Conservation (phyloP, 2,797 vertebrate species). For the Semaprochilodus insignis region DNA sequence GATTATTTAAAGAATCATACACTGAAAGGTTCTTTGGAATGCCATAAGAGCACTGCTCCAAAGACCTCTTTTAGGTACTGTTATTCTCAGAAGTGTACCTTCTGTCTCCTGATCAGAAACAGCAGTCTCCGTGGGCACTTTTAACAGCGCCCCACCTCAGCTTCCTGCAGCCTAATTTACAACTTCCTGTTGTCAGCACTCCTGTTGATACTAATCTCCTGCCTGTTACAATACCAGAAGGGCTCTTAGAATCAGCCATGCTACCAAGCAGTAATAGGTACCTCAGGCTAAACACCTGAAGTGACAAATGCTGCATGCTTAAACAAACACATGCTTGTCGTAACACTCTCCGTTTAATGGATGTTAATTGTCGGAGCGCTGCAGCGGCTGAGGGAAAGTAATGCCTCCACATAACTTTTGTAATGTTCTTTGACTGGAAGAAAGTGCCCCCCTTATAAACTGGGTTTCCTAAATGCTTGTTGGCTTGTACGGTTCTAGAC, state of each 20-base stretch:
- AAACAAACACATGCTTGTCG: constrained; percentile 4
- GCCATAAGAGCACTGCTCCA: background rate
- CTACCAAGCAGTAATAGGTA: constrained; percentile 29
- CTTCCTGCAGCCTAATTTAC: constrained; percentile 53
- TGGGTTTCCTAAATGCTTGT: background rate
- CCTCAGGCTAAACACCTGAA: constrained; percentile 41
- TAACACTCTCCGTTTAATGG: constrained; percentile 12
- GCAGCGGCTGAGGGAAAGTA: background rate
- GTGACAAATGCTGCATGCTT: constrained; percentile 25
- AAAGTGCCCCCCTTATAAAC: background rate
- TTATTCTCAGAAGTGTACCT: background rate
- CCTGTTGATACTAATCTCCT: constrained; percentile 51
- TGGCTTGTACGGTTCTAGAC: background rate
- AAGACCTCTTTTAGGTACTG: background rate
- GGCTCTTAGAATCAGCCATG: constrained; percentile 6
- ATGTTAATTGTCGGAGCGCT: background rate
- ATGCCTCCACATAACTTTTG: background rate
- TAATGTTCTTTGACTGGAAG: background rate
- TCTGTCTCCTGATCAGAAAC: constrained; percentile 45
- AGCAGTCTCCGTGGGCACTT: constrained; percentile 27
- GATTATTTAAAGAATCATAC: no score
- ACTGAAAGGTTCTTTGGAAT: no score
- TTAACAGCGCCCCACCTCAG: constrained; percentile 31
- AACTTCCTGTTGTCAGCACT: constrained; percentile 59
- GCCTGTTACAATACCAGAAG: constrained; percentile 39